These are phyloP conservation scores for Ecdyonurus torrentis DNA, from an alignment of 2,888 invertebrate genomes.

Conservation along the genomic window DNA sequence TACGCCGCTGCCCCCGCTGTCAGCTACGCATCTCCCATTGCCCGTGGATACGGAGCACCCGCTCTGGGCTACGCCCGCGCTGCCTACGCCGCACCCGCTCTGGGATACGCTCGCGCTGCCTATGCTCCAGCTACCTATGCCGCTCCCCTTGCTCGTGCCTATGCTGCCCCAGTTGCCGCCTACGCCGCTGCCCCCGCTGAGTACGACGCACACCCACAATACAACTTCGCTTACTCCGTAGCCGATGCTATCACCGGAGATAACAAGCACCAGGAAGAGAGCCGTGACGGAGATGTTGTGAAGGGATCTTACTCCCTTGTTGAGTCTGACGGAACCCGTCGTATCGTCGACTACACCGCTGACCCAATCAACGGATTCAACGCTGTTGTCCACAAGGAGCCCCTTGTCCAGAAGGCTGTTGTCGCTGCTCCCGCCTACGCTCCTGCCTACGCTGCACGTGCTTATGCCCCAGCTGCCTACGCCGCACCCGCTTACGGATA, in stretches of 20 bases:
- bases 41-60: slow-evolving; percentile 9
- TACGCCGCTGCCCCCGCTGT: slow-evolving; percentile 3
- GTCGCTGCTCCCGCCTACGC: too few species aligned
- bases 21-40: slow-evolving; percentile 1
- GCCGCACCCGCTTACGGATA: slow-evolving; percentile 1
- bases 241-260: slow-evolving; percentile 8
- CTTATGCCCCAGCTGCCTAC: slow-evolving; percentile 4
- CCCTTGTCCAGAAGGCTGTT: slow-evolving; percentile 3
- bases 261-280: slow-evolving; percentile 7
- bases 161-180: slow-evolving; percentile 5
- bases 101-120: not conserved
- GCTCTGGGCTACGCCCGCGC: slow-evolving; percentile 8
- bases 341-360: slow-evolving; percentile 11
- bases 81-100: slow-evolving; percentile 1
- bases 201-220: slow-evolving; percentile 11
- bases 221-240: slow-evolving; percentile 7
- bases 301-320: slow-evolving; percentile 7
- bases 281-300: slow-evolving; percentile 8
- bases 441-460: too few species aligned
- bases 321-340: slow-evolving; percentile 10
- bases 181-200: too few species aligned
- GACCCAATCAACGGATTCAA: slow-evolving; percentile 10
- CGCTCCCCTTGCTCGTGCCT: slow-evolving; percentile 5
- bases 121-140: not conserved
- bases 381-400: slow-evolving; percentile 9